These are phyloP conservation scores for Neoascia interrupta DNA, from an alignment of 2,888 invertebrate genomes.

Conservation along the genomic window DNA sequence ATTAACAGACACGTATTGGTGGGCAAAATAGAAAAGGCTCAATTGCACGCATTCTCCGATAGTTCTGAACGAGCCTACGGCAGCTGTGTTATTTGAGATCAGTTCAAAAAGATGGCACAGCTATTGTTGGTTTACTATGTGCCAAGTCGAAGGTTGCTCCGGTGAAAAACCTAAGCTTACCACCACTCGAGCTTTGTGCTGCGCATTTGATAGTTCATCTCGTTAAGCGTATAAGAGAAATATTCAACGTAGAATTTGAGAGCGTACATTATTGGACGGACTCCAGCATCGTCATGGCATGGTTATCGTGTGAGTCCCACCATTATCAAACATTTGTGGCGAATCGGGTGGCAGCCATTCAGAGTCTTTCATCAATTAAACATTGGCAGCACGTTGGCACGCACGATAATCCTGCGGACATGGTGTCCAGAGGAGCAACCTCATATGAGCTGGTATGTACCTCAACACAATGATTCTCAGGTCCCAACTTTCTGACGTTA, in stretches of 20 bases:
- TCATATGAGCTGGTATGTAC: no score
- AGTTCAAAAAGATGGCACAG: background rate
- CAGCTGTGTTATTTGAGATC: slow-evolving; percentile 31
- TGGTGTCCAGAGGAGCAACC: no score
- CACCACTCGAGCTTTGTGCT: slow-evolving; percentile 41
- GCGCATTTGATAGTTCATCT: slow-evolving; percentile 38
- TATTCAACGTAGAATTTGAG: background rate
- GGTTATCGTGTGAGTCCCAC: slow-evolving; percentile 35
- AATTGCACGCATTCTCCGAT: slow-evolving; percentile 42
- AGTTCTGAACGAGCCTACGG: slow-evolving; percentile 37
- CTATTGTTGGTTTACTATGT: no score
- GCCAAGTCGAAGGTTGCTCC: no score
- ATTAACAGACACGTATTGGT: slow-evolving; percentile 12
- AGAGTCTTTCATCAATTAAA: slow-evolving; percentile 13
- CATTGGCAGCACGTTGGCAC: no score
- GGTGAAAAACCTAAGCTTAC: background rate
- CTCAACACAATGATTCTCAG: no score
- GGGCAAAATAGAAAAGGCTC: background rate
- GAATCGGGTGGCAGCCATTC: slow-evolving; percentile 50
- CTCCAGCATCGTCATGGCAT: slow-evolving; percentile 37
- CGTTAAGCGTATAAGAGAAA: slow-evolving; percentile 21
- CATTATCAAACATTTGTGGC: slow-evolving; percentile 50
- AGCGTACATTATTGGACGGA: slow-evolving; percentile 48
- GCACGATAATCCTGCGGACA: no score
- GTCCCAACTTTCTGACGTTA: no score